These are phyloP conservation scores for Basileuterus tristriatus DNA, from an alignment of 2,797 vertebrate genomes.

Conservation along the genomic window DNA sequence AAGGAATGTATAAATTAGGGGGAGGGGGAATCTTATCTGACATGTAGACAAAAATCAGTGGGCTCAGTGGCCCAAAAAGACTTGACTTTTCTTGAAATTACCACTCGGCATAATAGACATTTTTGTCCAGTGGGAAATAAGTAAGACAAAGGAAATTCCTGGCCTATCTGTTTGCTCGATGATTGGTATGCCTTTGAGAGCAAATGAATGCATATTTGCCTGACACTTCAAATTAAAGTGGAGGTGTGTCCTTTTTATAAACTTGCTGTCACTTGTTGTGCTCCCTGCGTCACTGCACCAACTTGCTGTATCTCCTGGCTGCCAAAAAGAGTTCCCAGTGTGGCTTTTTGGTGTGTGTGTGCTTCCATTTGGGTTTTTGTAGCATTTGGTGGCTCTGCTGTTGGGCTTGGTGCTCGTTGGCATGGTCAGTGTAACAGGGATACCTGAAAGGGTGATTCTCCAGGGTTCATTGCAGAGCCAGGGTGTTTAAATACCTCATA, in stretches of 20 bases:
- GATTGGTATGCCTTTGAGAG: conserved; percentile 36
- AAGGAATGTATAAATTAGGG: background rate
- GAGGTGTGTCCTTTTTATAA: conserved; percentile 46
- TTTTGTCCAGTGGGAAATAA: conserved; percentile 51
- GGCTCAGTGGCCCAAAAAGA: background rate
- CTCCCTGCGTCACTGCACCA: background rate
- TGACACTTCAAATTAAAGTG: conserved; percentile 61
- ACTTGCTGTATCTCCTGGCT: background rate
- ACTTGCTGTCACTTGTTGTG: conserved; percentile 60
- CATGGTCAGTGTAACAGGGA: background rate
- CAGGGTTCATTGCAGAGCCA: background rate
- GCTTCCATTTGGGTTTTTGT: background rate
- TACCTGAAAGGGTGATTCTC: background rate
- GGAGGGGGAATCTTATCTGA: background rate
- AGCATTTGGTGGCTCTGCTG: background rate
- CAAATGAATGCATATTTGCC: conserved; percentile 60
- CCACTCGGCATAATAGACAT: background rate
- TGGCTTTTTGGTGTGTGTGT: background rate
- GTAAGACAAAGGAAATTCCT: conserved; percentile 43
- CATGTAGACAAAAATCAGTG: background rate
- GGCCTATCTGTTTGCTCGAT: background rate
- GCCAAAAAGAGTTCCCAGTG: conserved; percentile 30
- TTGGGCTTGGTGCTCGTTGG: background rate
- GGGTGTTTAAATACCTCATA: fast-evolving
- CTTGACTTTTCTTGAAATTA: conserved; percentile 8